phyloP scores from a whole-genome alignment of 2,797 vertebrate species.

The Remorina albescens region DNA sequence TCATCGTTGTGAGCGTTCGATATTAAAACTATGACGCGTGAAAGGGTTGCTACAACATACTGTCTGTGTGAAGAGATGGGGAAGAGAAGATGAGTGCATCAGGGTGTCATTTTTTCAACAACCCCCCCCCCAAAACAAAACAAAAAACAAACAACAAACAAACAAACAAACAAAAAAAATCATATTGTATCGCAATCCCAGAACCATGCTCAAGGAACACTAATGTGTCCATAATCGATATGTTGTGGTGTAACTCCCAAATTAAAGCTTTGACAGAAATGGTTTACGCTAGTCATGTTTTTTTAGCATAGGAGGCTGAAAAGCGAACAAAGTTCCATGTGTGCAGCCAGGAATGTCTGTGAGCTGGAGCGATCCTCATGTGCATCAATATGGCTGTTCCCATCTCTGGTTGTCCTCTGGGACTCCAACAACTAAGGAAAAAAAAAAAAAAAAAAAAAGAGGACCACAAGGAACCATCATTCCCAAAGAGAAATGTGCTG shows the following conservation, averaged over 20 bases:
- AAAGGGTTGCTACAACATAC: slow-evolving; percentile 78
- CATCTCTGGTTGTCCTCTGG: slow-evolving; percentile 64
- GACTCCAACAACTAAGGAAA: slow-evolving; percentile 46
- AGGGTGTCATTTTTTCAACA: slow-evolving; percentile 63
- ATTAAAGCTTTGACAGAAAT: slow-evolving; percentile 82
- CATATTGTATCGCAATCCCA: slow-evolving; percentile 78
- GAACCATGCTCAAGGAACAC: slow-evolving; percentile 81
- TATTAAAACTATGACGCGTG: slow-evolving; percentile 58
- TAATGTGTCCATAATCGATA: slow-evolving; percentile 66
- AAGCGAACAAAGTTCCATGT: slow-evolving; percentile 69
- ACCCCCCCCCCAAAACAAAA: too few species aligned
- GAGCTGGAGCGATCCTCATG: slow-evolving; percentile 64
- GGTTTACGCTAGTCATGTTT: slow-evolving; percentile 56
- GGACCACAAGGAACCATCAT: slow-evolving; percentile 61
- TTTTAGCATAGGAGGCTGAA: slow-evolving; percentile 68
- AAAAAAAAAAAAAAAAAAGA: slow-evolving; percentile 26
- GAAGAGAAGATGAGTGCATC: slow-evolving; percentile 71
- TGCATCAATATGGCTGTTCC: slow-evolving; percentile 78
- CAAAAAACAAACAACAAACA: background rate
- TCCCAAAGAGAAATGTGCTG: slow-evolving; percentile 75
- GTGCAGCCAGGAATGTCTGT: slow-evolving; percentile 63
- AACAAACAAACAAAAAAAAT: slow-evolving; percentile 11
- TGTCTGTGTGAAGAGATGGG: slow-evolving; percentile 54
- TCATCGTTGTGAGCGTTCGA: slow-evolving; percentile 62
- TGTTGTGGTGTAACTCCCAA: slow-evolving; percentile 76